Base-by-base conservation (phyloP, 2,888 invertebrate species). In the Spialia ferax region DNA sequence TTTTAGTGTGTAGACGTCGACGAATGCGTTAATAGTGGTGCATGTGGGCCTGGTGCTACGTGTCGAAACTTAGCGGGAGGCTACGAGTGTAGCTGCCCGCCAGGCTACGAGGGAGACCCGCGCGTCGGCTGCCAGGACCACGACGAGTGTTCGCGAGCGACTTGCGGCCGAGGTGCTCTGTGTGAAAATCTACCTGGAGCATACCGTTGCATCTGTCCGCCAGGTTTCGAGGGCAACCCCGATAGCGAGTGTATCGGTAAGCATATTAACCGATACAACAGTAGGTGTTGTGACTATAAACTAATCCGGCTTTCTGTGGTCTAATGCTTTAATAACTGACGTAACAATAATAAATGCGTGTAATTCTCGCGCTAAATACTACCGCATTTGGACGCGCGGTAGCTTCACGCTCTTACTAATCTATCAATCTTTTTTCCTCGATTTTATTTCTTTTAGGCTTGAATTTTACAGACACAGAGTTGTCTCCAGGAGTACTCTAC, bases 61-160 rank as follows among this genome's bases (percentile, higher is more conserved):
- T 98, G 98, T 90, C 95, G 95, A 63, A 98, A 98, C 87, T 89
- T 96, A 69, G 96, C 95, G 69, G 98, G 98, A 69, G 96, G 96
- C 73, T 96, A 96, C 90, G 96, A 96, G 85, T 98, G 98, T 94
- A 96, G 96, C 82, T 98, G 98, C 82, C 97, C 97, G 26, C 94
- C 95, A 70, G 98, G 97, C 73, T 97, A 95, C 87, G 96, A 96
- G 72, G 98, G 98, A 22, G 97, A 97, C 83, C 96, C 97, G 45
- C 95, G 95, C 70, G 88, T 94, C 13, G 96, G 96, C 62, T 98
- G 98, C 84, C 85, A 88, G 68, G 97, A 97, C 83, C 91, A 95
- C 66, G 95, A 98, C 86, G 97, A 97, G 87, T 98, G 98, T 81
- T 89, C 95, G 22, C 95, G 96, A 74, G 94, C 95, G 68, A 95